These are phyloP conservation scores for Palaemon carinicauda DNA, from an alignment of 1,140 invertebrate species.

Conservation along the genomic window DNA sequence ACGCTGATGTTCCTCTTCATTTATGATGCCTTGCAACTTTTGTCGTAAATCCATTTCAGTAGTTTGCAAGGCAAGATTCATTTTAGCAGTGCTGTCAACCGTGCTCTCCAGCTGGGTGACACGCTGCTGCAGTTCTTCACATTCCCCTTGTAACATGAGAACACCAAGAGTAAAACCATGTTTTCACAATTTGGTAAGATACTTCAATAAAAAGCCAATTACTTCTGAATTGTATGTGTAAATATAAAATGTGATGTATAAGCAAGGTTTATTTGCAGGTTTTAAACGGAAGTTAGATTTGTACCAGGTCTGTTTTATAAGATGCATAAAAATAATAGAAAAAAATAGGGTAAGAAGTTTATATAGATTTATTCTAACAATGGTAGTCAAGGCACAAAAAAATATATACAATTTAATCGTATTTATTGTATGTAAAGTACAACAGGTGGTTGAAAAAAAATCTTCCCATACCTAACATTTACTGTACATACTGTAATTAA, in stretches of 20 bases:
- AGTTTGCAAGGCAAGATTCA: constrained; percentile 28
- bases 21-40: constrained; percentile 6
- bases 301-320: no score
- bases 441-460: no score
- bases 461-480: no score
- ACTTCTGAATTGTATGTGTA: neutral
- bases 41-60: constrained; percentile 22
- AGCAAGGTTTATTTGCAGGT: neutral
- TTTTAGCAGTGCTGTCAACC: constrained; percentile 9
- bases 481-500: no score
- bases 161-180: neutral
- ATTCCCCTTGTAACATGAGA: constrained; percentile 13
- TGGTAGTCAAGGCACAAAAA: no score
- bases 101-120: constrained; percentile 15
- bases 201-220: neutral
- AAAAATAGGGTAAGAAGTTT: no score
- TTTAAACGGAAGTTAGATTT: neutral
- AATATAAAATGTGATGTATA: neutral
- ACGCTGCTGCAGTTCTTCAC: constrained; percentile 17
- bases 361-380: no score
- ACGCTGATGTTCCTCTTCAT: constrained; percentile 12
- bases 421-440: no score
- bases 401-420: no score
- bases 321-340: no score
- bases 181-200: neutral